phyloP scores from a whole-genome alignment of 2,113 vertebrate species.

The Rhea pennata region DNA sequence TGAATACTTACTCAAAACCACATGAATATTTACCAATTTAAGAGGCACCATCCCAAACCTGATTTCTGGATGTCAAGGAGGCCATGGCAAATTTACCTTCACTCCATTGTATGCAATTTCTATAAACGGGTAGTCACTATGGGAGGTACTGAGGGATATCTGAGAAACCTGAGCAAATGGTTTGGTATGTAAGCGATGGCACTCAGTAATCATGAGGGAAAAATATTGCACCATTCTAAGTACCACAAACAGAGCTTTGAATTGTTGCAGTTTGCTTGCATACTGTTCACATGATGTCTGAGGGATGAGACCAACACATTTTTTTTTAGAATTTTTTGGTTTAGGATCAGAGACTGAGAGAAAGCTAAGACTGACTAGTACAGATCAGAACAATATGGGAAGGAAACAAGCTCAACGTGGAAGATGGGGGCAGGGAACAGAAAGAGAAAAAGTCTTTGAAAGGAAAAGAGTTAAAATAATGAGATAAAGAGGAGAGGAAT shows the following conservation, averaged over 20 bases:
- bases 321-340: neutral
- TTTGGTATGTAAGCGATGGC: neutral
- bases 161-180: neutral
- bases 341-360: neutral
- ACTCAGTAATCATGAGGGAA: neutral
- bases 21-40: neutral
- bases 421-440: neutral
- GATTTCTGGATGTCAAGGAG: neutral
- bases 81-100: neutral
- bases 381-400: constrained; percentile 20
- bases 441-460: neutral
- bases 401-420: neutral
- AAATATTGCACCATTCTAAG: neutral
- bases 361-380: neutral
- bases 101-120: neutral
- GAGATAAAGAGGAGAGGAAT: neutral
- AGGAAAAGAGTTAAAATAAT: neutral
- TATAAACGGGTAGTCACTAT: neutral
- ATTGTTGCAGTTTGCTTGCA: neutral
- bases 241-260: neutral
- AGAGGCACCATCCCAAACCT: neutral
- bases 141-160: neutral
- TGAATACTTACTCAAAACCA: neutral
- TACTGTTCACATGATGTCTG: constrained; percentile 14
- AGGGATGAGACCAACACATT: neutral